Evolutionary conservation across 1,140 invertebrate genomes (phyloP), one percentile per base, ranked within the genome.

Genomic region (Mesaphorura yosii): DNA sequence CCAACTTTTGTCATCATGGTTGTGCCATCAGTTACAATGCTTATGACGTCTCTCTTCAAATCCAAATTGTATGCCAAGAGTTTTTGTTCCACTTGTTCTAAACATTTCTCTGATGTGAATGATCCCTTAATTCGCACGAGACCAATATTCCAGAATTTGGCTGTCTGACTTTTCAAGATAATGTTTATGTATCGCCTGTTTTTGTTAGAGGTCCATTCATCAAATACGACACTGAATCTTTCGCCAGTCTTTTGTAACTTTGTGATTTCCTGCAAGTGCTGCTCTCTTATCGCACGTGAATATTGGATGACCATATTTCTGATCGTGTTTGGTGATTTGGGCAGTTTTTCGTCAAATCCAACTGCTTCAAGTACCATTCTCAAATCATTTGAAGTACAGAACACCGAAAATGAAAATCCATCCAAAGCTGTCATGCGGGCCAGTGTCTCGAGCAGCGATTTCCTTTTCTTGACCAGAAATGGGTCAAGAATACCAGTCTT

Each of bases 181-280:
- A 52, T 17, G 22, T 57, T 57, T 0, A 57, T 29, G 25, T 40
- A 57, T 41, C 55, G 6, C 0, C 50, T 22, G 22, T 57, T 57
- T 46, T 37, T 34, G 2, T 12, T 19, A 1, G 55, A 57, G 1
- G 55, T 47, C 55, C 55, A 57, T 41, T 57, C 55, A 45, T 57
- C 55, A 19, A 57, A 41, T 1, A 40, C 42, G 10, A 48, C 1
- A 27, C 42, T 29, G n/a, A 57, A 57, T 34, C 38, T 57, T 14
- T 27, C 3, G 12, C 10, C 28, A 19, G 25, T n/a, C 28, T 52
- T 53, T 34, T 53, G n/a, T 23, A 23, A 5, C 7, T 37, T 15
- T 34, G 14, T 10, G 3, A 46, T 27, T 4, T 26, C 1, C 27
- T 53, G 10, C 10, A n/a, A n/a, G n/a, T n/a, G n/a, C n/a, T n/a